Conservation (phyloP, 2,888 invertebrate species). For the Drosophila nr. medialis region DNA sequence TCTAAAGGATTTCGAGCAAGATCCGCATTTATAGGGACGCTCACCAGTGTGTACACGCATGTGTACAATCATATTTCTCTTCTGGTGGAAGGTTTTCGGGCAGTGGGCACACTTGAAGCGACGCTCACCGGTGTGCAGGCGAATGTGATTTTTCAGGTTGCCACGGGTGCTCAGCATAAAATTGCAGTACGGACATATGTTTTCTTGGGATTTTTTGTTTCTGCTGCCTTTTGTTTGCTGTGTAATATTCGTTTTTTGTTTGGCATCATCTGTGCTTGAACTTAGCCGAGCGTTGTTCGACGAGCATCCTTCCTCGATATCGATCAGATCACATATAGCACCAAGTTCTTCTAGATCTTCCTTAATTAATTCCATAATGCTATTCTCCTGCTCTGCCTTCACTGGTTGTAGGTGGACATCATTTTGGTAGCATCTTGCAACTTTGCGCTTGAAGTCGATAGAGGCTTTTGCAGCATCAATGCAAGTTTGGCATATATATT, state of each 20-base stretch:
- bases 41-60: constrained; percentile 33
- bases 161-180: not conserved
- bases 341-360: not conserved
- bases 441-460: constrained; percentile 22
- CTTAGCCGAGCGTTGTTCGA: not conserved
- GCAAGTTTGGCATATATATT: constrained; percentile 34
- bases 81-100: constrained; percentile 13
- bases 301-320: not conserved
- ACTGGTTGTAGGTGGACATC: not conserved
- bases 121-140: constrained; percentile 35
- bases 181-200: constrained; percentile 4
- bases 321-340: constrained; percentile 15
- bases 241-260: not conserved
- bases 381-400: not conserved
- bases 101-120: constrained; percentile 23
- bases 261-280: too few relatives aligned
- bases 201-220: not conserved
- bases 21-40: constrained; percentile 14
- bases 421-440: constrained; percentile 3
- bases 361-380: not conserved
- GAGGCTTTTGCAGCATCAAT: constrained; percentile 1
- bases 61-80: constrained; percentile 2
- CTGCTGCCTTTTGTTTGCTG: not conserved
- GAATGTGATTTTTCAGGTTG: constrained; percentile 18
- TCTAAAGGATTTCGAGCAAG: not conserved